These are phyloP conservation scores for Xylocopa sonorina DNA, from an alignment of 1,140 invertebrate genomes.

Conservation along the genomic window DNA sequence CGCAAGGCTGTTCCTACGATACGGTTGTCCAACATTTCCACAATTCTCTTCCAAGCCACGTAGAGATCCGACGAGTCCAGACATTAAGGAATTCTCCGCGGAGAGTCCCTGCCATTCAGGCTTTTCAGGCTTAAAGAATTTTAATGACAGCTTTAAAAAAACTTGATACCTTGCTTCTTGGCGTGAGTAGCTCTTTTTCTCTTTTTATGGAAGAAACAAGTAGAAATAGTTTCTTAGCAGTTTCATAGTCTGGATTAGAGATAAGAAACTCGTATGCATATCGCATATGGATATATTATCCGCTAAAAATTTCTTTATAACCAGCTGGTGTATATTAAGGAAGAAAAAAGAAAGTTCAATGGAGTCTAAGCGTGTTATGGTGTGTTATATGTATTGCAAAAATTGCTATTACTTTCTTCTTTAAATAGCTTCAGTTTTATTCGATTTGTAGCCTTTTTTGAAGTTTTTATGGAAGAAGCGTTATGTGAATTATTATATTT, in stretches of 20 bases:
- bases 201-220: too few species aligned
- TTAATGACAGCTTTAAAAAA: conserved; percentile 16
- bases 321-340: too few species aligned
- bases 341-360: too few species aligned
- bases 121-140: conserved; percentile 35
- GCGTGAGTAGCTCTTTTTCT: not conserved
- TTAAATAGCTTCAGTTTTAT: too few species aligned
- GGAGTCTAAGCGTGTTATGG: too few species aligned
- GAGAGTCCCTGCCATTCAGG: conserved; percentile 47
- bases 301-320: too few species aligned
- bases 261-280: not conserved
- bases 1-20: conserved; percentile 71
- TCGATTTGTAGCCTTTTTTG: too few species aligned
- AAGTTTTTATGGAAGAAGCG: too few species aligned
- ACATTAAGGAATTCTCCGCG: conserved; percentile 33
- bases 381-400: too few species aligned
- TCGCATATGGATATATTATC: too few species aligned
- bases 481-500: too few species aligned
- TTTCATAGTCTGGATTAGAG: not conserved
- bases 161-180: not conserved
- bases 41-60: conserved; percentile 46
- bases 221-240: not conserved
- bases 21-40: conserved; percentile 20
- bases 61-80: conserved; percentile 34
- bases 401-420: too few species aligned